These are phyloP conservation scores for Tetragonula carbonaria DNA, from an alignment of 2,888 invertebrate genomes.

Conservation along the genomic window DNA sequence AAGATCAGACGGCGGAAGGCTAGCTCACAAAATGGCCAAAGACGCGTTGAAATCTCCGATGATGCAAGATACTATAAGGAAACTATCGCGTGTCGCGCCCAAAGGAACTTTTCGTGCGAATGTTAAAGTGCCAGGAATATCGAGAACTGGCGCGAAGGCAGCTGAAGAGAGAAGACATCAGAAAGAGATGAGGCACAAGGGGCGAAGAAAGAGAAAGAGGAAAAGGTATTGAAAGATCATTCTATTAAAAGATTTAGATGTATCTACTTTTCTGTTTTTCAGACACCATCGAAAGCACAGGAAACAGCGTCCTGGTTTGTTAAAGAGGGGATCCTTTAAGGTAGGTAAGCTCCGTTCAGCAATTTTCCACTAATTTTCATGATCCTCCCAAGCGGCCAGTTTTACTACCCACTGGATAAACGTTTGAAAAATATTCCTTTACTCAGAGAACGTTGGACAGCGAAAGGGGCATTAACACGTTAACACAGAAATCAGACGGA, in stretches of 20 bases:
- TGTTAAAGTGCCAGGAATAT: not conserved
- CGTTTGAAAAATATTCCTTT: conserved; percentile 23
- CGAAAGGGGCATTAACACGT: conserved; percentile 8
- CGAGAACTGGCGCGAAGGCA: conserved; percentile 9
- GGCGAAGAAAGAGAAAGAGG: conserved; percentile 53
- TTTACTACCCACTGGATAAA: conserved; percentile 33
- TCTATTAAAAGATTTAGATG: no score
- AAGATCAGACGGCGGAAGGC: not conserved
- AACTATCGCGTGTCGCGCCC: conserved; percentile 60
- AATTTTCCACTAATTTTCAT: not conserved
- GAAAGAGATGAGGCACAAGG: conserved; percentile 26
- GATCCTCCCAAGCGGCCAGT: not conserved
- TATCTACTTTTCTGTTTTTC: not conserved
- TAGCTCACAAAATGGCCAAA: conserved; percentile 72
- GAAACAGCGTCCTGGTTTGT: conserved; percentile 8
- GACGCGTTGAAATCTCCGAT: conserved; percentile 70
- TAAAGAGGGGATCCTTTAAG: conserved; percentile 49
- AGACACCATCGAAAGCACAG: conserved; percentile 32
- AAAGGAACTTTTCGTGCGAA: conserved; percentile 1
- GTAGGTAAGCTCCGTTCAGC: conserved; percentile 63
- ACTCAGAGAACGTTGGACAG: conserved; percentile 37
- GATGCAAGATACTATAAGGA: conserved; percentile 71
- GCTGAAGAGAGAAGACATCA: not conserved
- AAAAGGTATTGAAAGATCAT: conserved; percentile 44
- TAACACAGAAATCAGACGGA: not conserved